Evolutionary conservation across 2,797 vertebrate species (phyloP).

Genomic region (Sebastes trivittatus): DNA sequence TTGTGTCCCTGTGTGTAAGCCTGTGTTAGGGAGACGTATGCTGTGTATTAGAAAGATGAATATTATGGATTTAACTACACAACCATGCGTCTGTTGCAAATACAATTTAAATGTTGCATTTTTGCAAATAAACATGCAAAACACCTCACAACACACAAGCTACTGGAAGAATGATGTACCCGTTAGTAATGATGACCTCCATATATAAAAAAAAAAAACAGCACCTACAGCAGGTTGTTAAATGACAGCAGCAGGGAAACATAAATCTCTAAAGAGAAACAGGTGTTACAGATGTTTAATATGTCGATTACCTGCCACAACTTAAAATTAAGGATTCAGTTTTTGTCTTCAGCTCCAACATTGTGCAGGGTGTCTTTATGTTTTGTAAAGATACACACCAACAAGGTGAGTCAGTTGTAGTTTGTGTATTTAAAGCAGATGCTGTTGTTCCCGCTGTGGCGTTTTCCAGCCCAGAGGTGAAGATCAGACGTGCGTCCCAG

Average conservation of each 20-base stretch:
- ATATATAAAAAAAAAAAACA: not conserved
- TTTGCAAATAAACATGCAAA: conserved; percentile 52
- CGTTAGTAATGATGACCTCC: not conserved
- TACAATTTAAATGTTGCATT: conserved; percentile 47
- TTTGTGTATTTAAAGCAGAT: conserved; percentile 21
- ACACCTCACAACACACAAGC: conserved; percentile 2
- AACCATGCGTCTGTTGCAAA: conserved; percentile 38
- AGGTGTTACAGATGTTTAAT: not conserved
- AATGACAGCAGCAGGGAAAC: not conserved
- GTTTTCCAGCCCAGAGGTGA: conserved; percentile 43
- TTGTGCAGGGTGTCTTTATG: not conserved
- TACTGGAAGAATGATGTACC: not conserved
- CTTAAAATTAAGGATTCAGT: not conserved
- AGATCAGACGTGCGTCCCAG: conserved; percentile 48
- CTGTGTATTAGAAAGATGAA: conserved; percentile 76
- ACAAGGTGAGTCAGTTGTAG: not conserved
- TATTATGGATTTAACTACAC: conserved; percentile 68
- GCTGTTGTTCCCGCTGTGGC: conserved; percentile 20
- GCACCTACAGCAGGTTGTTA: not conserved
- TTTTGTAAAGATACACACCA: not conserved
- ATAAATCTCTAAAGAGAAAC: not conserved
- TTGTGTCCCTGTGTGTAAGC: conserved; percentile 67
- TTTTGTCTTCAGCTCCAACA: not conserved
- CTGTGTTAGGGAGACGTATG: conserved; percentile 64
- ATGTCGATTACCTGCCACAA: not conserved